A percentile compares a stretch with the other conserved stretches of the same genome.
Conservation (phyloP, 2,797 vertebrate species). For the Mus minutoides region DNA sequence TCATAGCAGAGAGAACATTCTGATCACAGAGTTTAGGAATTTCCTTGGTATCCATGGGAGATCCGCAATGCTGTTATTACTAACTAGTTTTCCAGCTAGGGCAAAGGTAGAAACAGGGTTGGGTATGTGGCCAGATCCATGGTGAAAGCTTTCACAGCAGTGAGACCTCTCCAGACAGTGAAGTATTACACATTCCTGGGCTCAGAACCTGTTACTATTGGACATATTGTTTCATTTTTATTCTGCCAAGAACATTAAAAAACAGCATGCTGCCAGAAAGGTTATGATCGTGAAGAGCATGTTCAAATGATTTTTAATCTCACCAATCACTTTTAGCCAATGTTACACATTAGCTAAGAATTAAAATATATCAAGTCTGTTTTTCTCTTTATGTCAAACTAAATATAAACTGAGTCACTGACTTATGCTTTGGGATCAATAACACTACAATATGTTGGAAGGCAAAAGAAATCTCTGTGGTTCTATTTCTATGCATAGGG, state of each 20-base stretch:
- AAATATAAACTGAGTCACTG: slow-evolving; percentile 49
- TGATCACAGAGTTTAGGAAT: slow-evolving; percentile 43
- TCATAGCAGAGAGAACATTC: slow-evolving; percentile 39
- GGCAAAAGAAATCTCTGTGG: neutral
- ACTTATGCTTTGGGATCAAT: slow-evolving; percentile 21
- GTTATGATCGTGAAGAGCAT: slow-evolving; percentile 43
- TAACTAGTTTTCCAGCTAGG: slow-evolving; percentile 60
- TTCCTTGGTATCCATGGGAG: slow-evolving; percentile 9
- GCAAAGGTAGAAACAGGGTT: neutral
- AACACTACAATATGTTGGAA: neutral
- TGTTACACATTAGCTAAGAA: slow-evolving; percentile 50
- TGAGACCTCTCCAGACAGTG: slow-evolving; percentile 8
- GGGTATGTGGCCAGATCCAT: neutral
- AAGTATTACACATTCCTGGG: slow-evolving; percentile 46
- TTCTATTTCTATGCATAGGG: slow-evolving; percentile 37
- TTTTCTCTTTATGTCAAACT: slow-evolving; percentile 21
- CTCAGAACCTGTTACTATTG: slow-evolving; percentile 9
- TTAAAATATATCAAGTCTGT: neutral
- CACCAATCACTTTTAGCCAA: slow-evolving; percentile 27
- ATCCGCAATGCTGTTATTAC: neutral
- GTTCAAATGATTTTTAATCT: slow-evolving; percentile 48
- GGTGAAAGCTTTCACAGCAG: slow-evolving; percentile 52
- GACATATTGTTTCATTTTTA: slow-evolving; percentile 53
- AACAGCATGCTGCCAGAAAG: neutral
- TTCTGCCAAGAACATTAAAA: slow-evolving; percentile 21